Evolutionary conservation across 2,888 invertebrate species (phyloP), one percentile per base, ranked within the genome.

Genomic region (Bellardia pandia): DNA sequence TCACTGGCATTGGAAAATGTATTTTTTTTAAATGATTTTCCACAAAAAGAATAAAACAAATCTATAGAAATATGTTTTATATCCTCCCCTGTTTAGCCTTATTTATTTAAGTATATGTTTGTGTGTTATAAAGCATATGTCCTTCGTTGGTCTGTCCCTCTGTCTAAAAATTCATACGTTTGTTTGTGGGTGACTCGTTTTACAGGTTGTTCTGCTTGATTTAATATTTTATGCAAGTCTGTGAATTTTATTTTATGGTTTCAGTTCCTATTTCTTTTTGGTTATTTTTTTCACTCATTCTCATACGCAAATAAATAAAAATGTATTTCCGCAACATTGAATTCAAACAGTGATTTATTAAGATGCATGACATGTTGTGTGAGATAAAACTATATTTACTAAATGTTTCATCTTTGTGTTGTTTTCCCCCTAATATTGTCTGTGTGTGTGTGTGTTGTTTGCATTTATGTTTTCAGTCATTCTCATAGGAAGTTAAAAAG

Each of bases 291-390:
- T 30, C 8, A 45, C 14, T 8, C 16, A 33, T 23, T 3, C n/a
- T 6, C 4, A 16, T 33, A 53, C 14, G 53, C n/a, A 66, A 37
- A 72, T n/a, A 60, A 68, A 82, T 69, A 66, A 82, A 68, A 75
- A 60, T 33, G 56, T 69, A 74, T 79, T 86, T 79, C 78, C 74
- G 69, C 56, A 30, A 78, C 77, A 82, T 74, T 82, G 75, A 86
- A 58, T 75, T 48, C 77, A 78, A 75, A 42, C 62, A 71, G 75
- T 71, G 82, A 86, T 86, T 83, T 83, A 83, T 86, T 79, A 58
- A 75, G 62, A 82, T 78, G 58, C 78, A 69, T 56, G 56, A 53
- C 74, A 62, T 51, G n/a, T 13, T 84, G 30, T 51, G 23, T 33
- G 8, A 64, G 51, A 68, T 66, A 33, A 56, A 74, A 66, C 51